These are phyloP conservation scores for Drosophila algonquin DNA, from an alignment of 2,888 invertebrate species.

Conservation along the genomic window DNA sequence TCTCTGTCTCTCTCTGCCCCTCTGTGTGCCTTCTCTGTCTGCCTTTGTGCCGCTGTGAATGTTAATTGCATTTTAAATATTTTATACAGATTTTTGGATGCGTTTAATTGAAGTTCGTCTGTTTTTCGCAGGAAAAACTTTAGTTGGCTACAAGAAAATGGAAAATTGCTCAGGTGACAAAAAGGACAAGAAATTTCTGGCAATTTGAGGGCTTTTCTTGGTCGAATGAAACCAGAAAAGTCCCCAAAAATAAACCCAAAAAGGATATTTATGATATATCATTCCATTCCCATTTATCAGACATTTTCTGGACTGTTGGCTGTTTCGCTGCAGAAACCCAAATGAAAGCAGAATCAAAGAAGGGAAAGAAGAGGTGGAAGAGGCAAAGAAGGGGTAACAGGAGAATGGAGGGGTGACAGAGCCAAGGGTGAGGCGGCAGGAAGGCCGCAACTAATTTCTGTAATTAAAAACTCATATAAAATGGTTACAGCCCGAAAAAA, in stretches of 20 bases:
- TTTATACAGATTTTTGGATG: conserved; percentile 38
- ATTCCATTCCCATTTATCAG: background rate
- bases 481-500: conserved; percentile 66
- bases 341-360: background rate
- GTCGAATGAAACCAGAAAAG: background rate
- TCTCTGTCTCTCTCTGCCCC: conserved; percentile 27
- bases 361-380: background rate
- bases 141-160: background rate
- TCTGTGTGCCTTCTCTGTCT: conserved; percentile 13
- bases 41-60: background rate
- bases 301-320: background rate
- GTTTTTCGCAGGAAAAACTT: background rate
- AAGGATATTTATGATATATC: background rate
- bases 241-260: background rate
- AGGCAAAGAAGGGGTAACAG: conserved; percentile 2
- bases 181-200: background rate
- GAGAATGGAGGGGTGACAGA: background rate
- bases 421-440: conserved; percentile 58
- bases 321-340: background rate
- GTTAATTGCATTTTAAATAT: conserved; percentile 1
- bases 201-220: background rate
- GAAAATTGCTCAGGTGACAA: background rate
- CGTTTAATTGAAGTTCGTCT: background rate
- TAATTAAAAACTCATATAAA: conserved; percentile 84
- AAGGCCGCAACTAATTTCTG: conserved; percentile 81